Percentiles rank a stretch among this genome's conserved stretches.
Evolutionary conservation across 2,888 invertebrate genomes (phyloP).

Genomic region (Petrolisthes cinctipes): DNA sequence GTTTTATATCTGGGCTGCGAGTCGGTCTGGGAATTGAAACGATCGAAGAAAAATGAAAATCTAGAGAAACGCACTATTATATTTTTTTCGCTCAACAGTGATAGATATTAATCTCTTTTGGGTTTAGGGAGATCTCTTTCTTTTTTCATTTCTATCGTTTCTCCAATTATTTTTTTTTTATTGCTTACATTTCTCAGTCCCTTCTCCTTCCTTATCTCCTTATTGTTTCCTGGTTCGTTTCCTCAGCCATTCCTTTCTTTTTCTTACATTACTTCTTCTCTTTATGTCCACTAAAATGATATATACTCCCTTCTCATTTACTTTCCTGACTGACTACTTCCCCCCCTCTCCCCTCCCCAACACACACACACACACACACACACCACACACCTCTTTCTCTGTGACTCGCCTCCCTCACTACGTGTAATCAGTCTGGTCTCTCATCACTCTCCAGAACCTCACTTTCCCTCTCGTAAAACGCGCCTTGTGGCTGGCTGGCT

Average conservation of each 20-base stretch:
- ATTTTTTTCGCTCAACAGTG: neutral
- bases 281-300: neutral
- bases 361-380: neutral
- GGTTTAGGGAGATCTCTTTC: too few species aligned
- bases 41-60: neutral
- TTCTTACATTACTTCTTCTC: neutral
- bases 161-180: neutral
- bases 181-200: neutral
- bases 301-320: neutral
- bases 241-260: neutral
- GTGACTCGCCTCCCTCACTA: neutral
- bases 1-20: neutral
- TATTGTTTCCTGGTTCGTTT: neutral
- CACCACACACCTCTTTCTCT: neutral
- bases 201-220: neutral
- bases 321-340: neutral
- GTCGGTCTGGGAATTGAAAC: neutral
- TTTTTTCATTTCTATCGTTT: too few species aligned
- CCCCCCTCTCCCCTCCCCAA: neutral
- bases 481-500: neutral
- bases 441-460: neutral
- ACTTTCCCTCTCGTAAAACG: neutral
- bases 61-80: neutral
- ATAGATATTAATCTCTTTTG: too few species aligned
- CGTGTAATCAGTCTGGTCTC: conserved; percentile 4